Percentiles rank a stretch among this genome's conserved stretches.
phyloP scores from a whole-genome alignment of 1,140 invertebrate species.

The Hydropsyche tenuis region DNA sequence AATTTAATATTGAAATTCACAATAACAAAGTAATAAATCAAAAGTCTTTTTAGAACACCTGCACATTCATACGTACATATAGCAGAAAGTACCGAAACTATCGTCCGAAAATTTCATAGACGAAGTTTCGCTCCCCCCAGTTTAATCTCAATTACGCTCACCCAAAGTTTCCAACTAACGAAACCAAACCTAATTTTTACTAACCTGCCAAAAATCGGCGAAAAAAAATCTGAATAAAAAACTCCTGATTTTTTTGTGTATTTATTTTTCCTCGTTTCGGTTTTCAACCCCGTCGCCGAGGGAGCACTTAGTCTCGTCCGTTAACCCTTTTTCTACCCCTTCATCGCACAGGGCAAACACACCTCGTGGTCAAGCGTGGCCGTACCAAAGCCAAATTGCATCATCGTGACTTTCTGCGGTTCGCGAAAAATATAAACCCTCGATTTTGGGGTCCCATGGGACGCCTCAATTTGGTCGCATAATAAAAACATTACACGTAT shows the following conservation, averaged over 20 bases:
- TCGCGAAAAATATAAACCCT: not conserved
- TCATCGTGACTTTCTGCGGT: not conserved
- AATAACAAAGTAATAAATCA: too few relatives aligned
- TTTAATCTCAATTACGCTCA: too few relatives aligned
- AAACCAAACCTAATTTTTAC: slow-evolving; percentile 2
- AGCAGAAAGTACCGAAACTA: too few relatives aligned
- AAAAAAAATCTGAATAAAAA: not conserved
- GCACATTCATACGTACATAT: too few relatives aligned
- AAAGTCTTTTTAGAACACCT: too few relatives aligned
- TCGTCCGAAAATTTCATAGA: too few relatives aligned
- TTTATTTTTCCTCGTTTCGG: too few relatives aligned
- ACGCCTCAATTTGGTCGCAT: slow-evolving; percentile 12
- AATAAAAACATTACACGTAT: slow-evolving; percentile 21
- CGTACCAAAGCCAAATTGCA: not conserved
- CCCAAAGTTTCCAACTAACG: too few relatives aligned
- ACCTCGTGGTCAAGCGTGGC: slow-evolving; percentile 2
- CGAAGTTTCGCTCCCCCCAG: too few relatives aligned
- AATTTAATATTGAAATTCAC: too few relatives aligned
- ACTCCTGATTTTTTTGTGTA: not conserved
- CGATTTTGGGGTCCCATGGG: not conserved
- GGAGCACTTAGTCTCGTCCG: slow-evolving; percentile 6
- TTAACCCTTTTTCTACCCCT: slow-evolving; percentile 7
- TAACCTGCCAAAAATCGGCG: not conserved
- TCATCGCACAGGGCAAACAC: slow-evolving; percentile 1
- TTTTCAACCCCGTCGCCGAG: not conserved